These are phyloP conservation scores for Onychomys torridus DNA, from an alignment of 2,797 vertebrate species.

Conservation along the genomic window DNA sequence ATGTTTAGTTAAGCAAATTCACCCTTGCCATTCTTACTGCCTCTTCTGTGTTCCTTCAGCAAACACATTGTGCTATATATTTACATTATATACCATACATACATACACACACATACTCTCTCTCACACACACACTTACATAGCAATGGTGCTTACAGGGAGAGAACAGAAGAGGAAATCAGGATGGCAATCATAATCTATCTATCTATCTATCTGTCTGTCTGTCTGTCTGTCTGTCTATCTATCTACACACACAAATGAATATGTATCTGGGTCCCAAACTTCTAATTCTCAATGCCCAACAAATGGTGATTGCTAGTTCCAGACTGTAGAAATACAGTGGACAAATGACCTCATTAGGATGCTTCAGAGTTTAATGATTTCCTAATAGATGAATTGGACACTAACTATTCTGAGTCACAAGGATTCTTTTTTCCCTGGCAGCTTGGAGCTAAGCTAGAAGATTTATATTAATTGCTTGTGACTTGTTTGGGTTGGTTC, in stretches of 20 bases:
- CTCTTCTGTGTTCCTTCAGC: neutral
- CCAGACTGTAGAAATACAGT: neutral
- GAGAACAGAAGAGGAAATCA: neutral
- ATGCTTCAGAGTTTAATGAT: neutral
- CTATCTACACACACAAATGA: neutral
- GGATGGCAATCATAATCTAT: neutral
- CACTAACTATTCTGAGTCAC: conserved; percentile 2
- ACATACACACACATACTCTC: neutral
- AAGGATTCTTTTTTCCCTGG: neutral
- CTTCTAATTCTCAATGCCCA: neutral
- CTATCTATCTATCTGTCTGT: too few relatives aligned
- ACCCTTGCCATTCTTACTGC: neutral
- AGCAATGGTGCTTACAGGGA: neutral
- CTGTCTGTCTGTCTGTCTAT: too few relatives aligned
- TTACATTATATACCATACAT: neutral
- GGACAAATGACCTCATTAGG: conserved; percentile 2
- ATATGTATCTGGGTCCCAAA: neutral
- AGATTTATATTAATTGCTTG: neutral
- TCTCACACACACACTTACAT: neutral
- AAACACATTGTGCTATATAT: neutral
- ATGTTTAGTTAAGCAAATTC: conserved; percentile 21
- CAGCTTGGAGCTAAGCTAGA: conserved; percentile 7
- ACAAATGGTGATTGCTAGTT: neutral
- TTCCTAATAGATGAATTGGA: conserved; percentile 40
- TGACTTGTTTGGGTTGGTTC: conserved; percentile 29